Percentiles rank a stretch among this genome's conserved stretches.
Conservation (phyloP, 2,113 vertebrate species). For the Morphnarchus princeps region DNA sequence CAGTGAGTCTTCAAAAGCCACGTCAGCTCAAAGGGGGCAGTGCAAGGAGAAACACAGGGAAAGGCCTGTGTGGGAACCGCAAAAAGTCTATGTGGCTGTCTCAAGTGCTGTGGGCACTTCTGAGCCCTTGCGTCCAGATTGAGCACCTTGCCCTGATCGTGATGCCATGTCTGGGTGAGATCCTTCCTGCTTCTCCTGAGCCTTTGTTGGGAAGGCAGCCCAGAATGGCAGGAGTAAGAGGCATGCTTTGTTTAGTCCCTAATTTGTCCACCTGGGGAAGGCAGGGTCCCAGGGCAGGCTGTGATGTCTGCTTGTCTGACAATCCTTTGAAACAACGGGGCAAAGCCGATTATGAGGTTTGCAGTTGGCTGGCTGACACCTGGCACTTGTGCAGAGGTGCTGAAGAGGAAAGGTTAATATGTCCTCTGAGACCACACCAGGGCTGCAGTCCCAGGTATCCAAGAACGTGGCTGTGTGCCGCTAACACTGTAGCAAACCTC, state of each 20-base stretch:
- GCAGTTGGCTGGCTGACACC: neutral
- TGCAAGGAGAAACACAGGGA: neutral
- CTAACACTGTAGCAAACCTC: neutral
- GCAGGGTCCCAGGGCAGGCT: neutral
- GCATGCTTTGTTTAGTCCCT: neutral
- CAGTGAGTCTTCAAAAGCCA: neutral
- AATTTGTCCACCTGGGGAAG: neutral
- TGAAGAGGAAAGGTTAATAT: neutral
- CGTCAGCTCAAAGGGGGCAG: fast-evolving
- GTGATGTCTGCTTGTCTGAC: neutral
- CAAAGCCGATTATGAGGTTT: neutral
- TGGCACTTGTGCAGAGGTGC: neutral
- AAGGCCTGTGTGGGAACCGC: neutral
- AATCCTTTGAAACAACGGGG: neutral
- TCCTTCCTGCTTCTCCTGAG: neutral
- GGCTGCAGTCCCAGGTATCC: neutral
- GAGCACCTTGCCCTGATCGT: neutral
- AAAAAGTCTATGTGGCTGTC: neutral
- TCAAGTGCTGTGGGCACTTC: neutral
- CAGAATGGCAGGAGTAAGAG: neutral
- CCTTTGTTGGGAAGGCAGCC: neutral
- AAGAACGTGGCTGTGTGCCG: neutral
- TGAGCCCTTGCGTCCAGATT: neutral
- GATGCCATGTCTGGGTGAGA: neutral
- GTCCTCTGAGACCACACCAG: neutral